A percentile compares a stretch with the other conserved stretches of the same genome.
phyloP scores from a whole-genome alignment of 1,140 invertebrate species.

The Trissolcus basalis region DNA sequence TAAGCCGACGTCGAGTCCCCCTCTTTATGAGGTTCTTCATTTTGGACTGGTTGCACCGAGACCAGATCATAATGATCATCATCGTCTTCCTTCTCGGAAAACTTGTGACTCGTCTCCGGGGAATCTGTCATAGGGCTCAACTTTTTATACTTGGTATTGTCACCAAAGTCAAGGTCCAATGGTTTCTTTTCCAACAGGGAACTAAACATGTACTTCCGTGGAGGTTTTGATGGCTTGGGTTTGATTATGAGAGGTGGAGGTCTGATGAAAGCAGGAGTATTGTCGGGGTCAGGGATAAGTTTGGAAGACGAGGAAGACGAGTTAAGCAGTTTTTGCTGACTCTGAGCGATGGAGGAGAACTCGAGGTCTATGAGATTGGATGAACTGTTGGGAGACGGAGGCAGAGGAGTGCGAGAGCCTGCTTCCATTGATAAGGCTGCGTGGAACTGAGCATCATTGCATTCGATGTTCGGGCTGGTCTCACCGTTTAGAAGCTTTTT shows the following conservation, averaged over 20 bases:
- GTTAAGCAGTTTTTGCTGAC: slow-evolving; percentile 66
- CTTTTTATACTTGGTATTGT: slow-evolving; percentile 24
- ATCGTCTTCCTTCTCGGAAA: slow-evolving; percentile 14
- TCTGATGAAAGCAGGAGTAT: slow-evolving; percentile 54
- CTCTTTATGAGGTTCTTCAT: too few relatives aligned
- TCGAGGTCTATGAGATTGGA: slow-evolving; percentile 75
- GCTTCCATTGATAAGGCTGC: slow-evolving; percentile 84
- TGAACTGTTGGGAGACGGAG: slow-evolving; percentile 79
- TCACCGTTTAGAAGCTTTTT: slow-evolving; percentile 85
- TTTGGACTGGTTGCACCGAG: slow-evolving; percentile 74
- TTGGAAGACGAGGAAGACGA: slow-evolving; percentile 26
- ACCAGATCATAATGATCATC: slow-evolving; percentile 81
- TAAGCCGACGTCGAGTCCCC: too few relatives aligned
- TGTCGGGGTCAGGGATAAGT: slow-evolving; percentile 46
- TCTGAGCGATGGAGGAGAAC: slow-evolving; percentile 66
- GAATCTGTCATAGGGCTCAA: too few relatives aligned
- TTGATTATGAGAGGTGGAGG: slow-evolving; percentile 71
- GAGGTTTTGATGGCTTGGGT: slow-evolving; percentile 81
- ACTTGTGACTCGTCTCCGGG: too few relatives aligned
- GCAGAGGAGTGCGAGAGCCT: slow-evolving; percentile 85
- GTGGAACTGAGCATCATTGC: slow-evolving; percentile 84
- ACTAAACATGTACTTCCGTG: slow-evolving; percentile 78
- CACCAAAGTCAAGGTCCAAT: slow-evolving; percentile 29
- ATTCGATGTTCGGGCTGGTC: slow-evolving; percentile 80
- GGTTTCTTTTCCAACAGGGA: slow-evolving; percentile 70